Conservation (phyloP, 2,113 vertebrate genomes). For the Nothobranchius furzeri region DNA sequence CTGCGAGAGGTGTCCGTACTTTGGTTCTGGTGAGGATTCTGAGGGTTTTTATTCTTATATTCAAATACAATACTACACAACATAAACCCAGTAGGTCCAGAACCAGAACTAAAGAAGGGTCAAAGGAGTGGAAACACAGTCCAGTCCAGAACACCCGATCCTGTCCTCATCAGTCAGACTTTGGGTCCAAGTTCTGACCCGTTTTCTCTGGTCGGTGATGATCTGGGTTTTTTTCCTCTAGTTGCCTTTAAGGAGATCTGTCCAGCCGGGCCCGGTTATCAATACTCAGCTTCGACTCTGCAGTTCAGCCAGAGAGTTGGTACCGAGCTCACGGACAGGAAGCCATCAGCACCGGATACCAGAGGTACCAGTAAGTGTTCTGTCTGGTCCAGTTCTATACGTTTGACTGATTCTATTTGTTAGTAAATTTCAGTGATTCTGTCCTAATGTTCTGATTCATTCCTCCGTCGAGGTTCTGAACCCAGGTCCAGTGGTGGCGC, state of each 20-base stretch:
- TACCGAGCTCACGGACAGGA: conserved; percentile 64
- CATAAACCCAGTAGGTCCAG: no score
- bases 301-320: conserved; percentile 79
- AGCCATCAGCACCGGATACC: conserved; percentile 28
- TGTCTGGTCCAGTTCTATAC: background rate
- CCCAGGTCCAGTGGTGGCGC: conserved; percentile 16
- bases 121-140: no score
- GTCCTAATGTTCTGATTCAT: background rate
- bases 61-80: no score
- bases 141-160: no score
- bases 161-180: no score
- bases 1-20: conserved; percentile 88
- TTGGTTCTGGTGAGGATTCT: conserved; percentile 77
- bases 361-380: conserved; percentile 23
- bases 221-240: conserved; percentile 46
- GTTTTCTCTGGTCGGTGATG: background rate
- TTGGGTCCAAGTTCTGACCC: background rate
- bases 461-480: conserved; percentile 24
- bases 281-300: conserved; percentile 88
- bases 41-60: no score
- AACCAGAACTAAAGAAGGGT: no score
- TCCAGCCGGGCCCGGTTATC: conserved; percentile 94
- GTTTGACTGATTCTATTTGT: background rate
- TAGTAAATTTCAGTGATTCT: no score
- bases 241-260: conserved; percentile 94